These are phyloP conservation scores for Hypolimnas misippus DNA, from an alignment of 2,888 invertebrate genomes.

Conservation along the genomic window DNA sequence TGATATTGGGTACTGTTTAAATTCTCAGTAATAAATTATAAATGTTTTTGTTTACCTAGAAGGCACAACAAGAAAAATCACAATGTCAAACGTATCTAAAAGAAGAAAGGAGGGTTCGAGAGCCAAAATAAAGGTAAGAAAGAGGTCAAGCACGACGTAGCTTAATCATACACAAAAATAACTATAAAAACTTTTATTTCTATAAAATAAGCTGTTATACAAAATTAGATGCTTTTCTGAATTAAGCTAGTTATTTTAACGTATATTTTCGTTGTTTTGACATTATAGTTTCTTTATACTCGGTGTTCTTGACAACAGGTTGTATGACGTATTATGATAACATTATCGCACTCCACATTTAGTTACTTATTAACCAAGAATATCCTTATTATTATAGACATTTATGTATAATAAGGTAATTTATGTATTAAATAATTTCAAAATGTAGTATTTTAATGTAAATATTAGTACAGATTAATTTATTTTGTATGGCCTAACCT, in stretches of 20 bases:
- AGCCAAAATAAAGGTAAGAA: slow-evolving; percentile 81
- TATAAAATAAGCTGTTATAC: neutral
- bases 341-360: slow-evolving; percentile 8
- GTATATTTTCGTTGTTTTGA: neutral
- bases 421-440: neutral
- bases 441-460: too few relatives aligned
- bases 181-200: neutral
- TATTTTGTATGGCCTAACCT: too few relatives aligned
- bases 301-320: slow-evolving; percentile 21
- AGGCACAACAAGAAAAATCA: slow-evolving; percentile 14
- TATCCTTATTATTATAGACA: neutral
- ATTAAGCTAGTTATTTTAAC: neutral
- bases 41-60: slow-evolving; percentile 5
- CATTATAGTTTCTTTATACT: neutral
- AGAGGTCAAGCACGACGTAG: slow-evolving; percentile 41
- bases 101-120: slow-evolving; percentile 77
- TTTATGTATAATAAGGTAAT: neutral
- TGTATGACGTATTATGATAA: slow-evolving; percentile 26
- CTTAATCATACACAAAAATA: neutral
- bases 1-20: neutral
- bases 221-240: neutral
- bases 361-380: neutral
- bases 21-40: slow-evolving; percentile 6
- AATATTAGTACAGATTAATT: too few relatives aligned
- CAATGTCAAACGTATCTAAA: slow-evolving; percentile 83